Evolutionary conservation across 1,140 invertebrate genomes (phyloP).

Genomic region (Nilaparvata lugens): DNA sequence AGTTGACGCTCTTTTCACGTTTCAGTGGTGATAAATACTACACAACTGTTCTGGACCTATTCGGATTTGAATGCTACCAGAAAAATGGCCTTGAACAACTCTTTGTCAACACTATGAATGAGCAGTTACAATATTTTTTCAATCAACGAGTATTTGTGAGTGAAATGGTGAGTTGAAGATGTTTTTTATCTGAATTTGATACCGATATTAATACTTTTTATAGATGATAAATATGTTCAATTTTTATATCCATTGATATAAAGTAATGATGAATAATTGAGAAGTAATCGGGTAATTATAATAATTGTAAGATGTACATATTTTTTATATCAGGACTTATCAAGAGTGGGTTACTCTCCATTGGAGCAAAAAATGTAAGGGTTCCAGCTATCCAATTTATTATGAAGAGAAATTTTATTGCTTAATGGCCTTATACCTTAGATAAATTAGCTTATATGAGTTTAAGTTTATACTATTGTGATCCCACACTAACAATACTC

Average conservation of each 20-base stretch:
- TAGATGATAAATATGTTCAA: neutral
- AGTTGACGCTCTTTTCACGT: conserved; percentile 27
- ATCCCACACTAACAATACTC: no score
- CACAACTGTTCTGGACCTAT: conserved; percentile 74
- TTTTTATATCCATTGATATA: conserved; percentile 5
- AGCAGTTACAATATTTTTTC: conserved; percentile 81
- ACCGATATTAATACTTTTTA: neutral
- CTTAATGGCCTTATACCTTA: no score
- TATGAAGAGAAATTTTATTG: no score
- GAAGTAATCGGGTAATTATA: no score
- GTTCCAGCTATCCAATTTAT: no score
- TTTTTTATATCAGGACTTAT: no score
- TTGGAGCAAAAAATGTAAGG: no score
- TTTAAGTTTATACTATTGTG: no score
- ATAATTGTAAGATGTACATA: no score
- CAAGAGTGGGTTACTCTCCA: no score
- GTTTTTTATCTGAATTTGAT: neutral
- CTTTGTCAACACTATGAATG: conserved; percentile 79
- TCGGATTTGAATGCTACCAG: conserved; percentile 84
- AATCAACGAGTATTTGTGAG: conserved; percentile 80
- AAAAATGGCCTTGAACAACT: conserved; percentile 80
- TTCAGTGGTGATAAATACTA: conserved; percentile 70
- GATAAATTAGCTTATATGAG: no score
- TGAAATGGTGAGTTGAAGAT: conserved; percentile 54
- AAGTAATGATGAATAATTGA: no score